Percentiles rank a stretch among this genome's conserved stretches.
Evolutionary conservation across 1,140 invertebrate genomes (phyloP).

Genomic region (Lasioglossum albipes): DNA sequence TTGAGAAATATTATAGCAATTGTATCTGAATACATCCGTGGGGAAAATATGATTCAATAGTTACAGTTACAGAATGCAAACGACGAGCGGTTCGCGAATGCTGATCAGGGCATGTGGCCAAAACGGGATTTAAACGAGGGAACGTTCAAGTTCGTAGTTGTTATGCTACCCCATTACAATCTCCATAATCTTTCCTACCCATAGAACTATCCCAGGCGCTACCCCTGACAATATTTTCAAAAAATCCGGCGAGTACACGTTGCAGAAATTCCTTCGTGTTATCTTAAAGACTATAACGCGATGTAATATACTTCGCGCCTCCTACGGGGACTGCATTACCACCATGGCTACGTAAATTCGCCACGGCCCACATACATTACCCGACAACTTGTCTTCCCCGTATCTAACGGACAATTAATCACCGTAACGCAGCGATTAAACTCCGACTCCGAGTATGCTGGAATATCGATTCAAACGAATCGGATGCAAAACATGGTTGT

Average conservation of each 20-base stretch:
- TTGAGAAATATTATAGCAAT: not conserved
- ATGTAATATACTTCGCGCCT: not conserved
- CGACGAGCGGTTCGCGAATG: not conserved
- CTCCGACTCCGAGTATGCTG: slow-evolving; percentile 25
- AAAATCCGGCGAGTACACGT: not conserved
- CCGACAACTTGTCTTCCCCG: slow-evolving; percentile 34
- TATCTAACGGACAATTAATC: slow-evolving; percentile 43
- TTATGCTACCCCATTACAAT: too few species aligned
- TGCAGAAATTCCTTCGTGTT: too few species aligned
- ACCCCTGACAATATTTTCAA: not conserved
- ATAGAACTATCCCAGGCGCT: too few species aligned
- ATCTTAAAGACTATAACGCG: not conserved
- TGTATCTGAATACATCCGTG: not conserved
- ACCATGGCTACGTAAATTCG: slow-evolving; percentile 21
- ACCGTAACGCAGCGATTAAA: slow-evolving; percentile 35
- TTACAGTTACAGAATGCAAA: not conserved
- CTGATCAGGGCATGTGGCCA: not conserved
- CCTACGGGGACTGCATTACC: slow-evolving; percentile 12
- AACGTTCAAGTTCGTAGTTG: not conserved
- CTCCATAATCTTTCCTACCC: too few species aligned
- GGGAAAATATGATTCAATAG: not conserved
- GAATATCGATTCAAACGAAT: slow-evolving; percentile 48
- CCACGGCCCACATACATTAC: slow-evolving; percentile 22
- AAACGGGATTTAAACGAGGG: slow-evolving; percentile 7
- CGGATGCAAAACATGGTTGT: slow-evolving; percentile 40